Percentiles rank a stretch among this genome's conserved stretches.
Conservation (phyloP, 2,888 invertebrate species). For the Apamea anceps region DNA sequence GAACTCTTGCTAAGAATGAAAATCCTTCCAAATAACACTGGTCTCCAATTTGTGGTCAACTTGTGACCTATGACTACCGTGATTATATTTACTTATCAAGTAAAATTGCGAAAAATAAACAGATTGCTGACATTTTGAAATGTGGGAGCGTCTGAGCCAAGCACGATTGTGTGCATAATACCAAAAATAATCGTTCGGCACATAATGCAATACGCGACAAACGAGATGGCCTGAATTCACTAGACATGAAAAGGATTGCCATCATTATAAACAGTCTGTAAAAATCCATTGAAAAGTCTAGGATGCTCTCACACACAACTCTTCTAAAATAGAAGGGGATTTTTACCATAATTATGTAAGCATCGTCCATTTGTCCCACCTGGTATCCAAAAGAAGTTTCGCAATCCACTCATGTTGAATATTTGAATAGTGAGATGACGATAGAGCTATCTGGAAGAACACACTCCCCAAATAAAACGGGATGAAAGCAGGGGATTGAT, state of each 20-base stretch:
- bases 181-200: slow-evolving; percentile 48
- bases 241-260: slow-evolving; percentile 1
- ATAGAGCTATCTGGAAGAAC: not conserved
- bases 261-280: not conserved
- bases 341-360: not conserved
- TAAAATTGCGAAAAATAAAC: slow-evolving; percentile 50
- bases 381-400: not conserved
- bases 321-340: not conserved
- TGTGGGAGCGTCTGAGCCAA: slow-evolving; percentile 40
- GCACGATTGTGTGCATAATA: slow-evolving; percentile 37
- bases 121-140: slow-evolving; percentile 52
- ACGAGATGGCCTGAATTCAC: slow-evolving; percentile 14
- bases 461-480: not conserved
- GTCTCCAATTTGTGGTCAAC: not conserved
- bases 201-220: slow-evolving; percentile 38
- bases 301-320: not conserved
- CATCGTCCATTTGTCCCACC: not conserved
- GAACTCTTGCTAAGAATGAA: not conserved
- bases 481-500: not conserved
- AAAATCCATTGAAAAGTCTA: slow-evolving; percentile 1
- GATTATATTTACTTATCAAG: slow-evolving; percentile 23
- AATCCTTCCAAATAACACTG: not conserved
- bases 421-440: not conserved
- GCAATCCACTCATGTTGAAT: not conserved
- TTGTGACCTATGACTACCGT: slow-evolving; percentile 29